phyloP scores from a whole-genome alignment of 2,888 invertebrate genomes.

The Cantharis nigra region DNA sequence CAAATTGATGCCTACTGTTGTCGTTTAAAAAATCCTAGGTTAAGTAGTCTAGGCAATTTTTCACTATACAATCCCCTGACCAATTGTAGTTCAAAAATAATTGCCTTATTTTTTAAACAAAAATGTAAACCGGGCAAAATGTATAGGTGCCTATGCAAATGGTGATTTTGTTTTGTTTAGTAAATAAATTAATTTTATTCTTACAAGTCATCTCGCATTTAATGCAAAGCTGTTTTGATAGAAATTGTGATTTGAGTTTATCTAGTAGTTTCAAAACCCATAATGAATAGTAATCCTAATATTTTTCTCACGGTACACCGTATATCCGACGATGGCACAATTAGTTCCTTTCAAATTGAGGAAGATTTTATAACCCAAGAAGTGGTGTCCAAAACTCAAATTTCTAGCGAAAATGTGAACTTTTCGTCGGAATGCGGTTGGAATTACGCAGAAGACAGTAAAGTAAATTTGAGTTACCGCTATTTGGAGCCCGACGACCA shows the following conservation, averaged over 20 bases:
- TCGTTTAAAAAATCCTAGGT: background rate
- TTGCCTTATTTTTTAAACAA: background rate
- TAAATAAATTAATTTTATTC: constrained; percentile 5
- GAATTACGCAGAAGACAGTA: constrained; percentile 27
- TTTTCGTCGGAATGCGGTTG: constrained; percentile 27
- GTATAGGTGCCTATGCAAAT: background rate
- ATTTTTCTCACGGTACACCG: constrained; percentile 46
- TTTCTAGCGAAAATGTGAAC: constrained; percentile 37
- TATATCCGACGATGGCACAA: constrained; percentile 40
- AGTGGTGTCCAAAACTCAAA: constrained; percentile 42
- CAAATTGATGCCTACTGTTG: background rate
- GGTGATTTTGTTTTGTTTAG: background rate
- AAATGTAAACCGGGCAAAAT: background rate
- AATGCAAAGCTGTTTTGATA: constrained; percentile 49
- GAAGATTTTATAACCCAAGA: constrained; percentile 44
- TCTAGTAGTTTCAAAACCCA: constrained; percentile 47
- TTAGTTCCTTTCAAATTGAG: constrained; percentile 43
- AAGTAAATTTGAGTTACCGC: constrained; percentile 39
- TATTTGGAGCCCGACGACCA: constrained; percentile 40
- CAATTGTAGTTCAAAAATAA: background rate
- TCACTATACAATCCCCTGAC: background rate
- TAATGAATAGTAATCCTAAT: constrained; percentile 45
- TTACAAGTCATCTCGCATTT: constrained; percentile 15
- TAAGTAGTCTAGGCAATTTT: background rate
- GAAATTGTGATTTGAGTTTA: constrained; percentile 32